Evolutionary conservation across 2,888 invertebrate genomes (phyloP), one percentile per base, ranked within the genome.

Genomic region (Melinaea marsaeus): DNA sequence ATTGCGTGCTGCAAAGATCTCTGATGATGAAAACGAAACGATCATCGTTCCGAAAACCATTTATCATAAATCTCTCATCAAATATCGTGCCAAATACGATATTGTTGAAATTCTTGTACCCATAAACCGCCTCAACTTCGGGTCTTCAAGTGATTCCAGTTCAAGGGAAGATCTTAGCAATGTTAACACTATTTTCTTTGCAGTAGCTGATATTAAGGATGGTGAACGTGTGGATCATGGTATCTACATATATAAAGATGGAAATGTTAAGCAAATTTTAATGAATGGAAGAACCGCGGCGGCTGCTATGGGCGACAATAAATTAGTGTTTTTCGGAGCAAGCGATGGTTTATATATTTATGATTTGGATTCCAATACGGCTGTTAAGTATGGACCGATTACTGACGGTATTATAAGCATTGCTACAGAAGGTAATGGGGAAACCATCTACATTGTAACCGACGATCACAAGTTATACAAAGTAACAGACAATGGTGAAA

Each of bases 371-470:
- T 64, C 66, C 5, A 46, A 69, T 6, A 63, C 67, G 2, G 72
- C 73, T 13, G 67, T 63, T 1, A 77, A 77, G 56, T 75, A 73
- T 33, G 75, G 76, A 45, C 58, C 72, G 4, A 58, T 77, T 0
- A 64, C 69, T 13, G 77, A 78, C 13, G 72, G 65, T 46, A 71
- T 78, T 2, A 70, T 75, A 54, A 71, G 68, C 33, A 70, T 77
- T 7, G 71, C 65, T 0, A 71, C 69, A 35, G 66, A 70, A 4
- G 66, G 64, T n/a, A 37, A 51, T 4, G 67, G 66, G 4, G 83
- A 83, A 55, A 32, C 63, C 0, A 72, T 88, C 2, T 88, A 84
- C 69, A 78, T 81, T n/a, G 57, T 89, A 2, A 84, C 83, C 4
- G 78, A 79, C 45, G 74, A 81, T 22, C 72, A 82, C 32, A 71